Evolutionary conservation across 2,113 vertebrate genomes (phyloP), one percentile per base, ranked within the genome.

Genomic region (Nesoenas mayeri): DNA sequence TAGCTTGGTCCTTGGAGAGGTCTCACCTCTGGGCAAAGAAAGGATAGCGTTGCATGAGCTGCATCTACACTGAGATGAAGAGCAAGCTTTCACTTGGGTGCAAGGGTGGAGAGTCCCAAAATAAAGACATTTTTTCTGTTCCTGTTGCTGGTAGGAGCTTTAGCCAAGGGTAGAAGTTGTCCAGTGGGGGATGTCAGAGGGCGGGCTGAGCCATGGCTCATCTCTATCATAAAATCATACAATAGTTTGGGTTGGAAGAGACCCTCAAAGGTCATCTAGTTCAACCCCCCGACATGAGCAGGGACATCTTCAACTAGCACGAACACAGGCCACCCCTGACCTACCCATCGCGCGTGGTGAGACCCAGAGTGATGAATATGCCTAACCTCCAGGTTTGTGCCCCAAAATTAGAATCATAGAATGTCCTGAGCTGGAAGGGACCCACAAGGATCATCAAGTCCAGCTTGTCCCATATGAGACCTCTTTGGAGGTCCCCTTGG

Each of bases 271-370:
- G 44, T 47, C 44, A 47, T 19, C 18, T 47, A 19, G 44, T 18
- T 8, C 44, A 47, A 19, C 44, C 18, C 44, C 8, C 17, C 18
- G 8, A 9, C 44, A 47, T 19, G 44, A 47, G 44, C 44, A 47
- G 44, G 44, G 44, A 47, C 44, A 47, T 47, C 44, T 47, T 47
- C 44, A 47, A 47, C 44, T 19, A 19, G 15, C 54, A 2, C 54
- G 44, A 77, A 3, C 32, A 20, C 1, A 5, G 44, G 15, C 51
- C 26, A 44, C 16, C 11, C 54, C 38, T 24, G 19, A 56, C 15
- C 66, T 60, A 29, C 40, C 53, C 15, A 13, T 28, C 20, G 10
- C 0, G 0, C 2, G 0, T 32, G 38, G 18, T 40, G 34, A 56
- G 17, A 10, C 62, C 38, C 34, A 65, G 9, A 1, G 0, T 6